Conservation (phyloP, 2,113 vertebrate species). For the Dipodomys merriami region DNA sequence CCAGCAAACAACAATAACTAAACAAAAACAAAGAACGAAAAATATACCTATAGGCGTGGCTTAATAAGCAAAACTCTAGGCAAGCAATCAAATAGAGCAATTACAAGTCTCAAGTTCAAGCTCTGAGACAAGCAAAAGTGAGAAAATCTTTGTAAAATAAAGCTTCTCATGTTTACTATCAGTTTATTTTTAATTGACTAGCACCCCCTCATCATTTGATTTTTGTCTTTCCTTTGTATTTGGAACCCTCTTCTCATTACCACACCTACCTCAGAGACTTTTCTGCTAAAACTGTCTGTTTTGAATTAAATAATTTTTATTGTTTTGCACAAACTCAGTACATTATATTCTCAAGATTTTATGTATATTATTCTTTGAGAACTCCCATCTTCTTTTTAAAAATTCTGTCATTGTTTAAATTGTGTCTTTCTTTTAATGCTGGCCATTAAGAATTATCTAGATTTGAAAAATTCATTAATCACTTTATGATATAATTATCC, state of each 20-base stretch:
- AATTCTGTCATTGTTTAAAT: background rate
- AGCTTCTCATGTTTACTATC: too few species aligned
- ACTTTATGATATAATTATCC: background rate
- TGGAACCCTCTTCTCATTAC: background rate
- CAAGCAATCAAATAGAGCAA: too few species aligned
- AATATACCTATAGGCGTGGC: too few species aligned
- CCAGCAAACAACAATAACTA: too few species aligned
- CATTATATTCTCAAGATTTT: background rate
- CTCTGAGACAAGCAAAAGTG: too few species aligned
- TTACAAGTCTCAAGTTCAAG: too few species aligned
- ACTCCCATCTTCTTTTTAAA: background rate
- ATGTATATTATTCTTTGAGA: background rate
- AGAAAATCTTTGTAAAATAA: too few species aligned
- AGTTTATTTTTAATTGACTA: too few species aligned
- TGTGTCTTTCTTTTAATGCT: background rate
- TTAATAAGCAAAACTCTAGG: too few species aligned
- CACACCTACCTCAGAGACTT: background rate
- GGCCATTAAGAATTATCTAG: too few species aligned
- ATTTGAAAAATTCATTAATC: background rate
- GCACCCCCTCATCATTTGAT: background rate
- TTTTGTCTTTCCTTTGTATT: background rate
- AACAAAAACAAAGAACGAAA: too few species aligned
- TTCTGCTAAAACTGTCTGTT: background rate
- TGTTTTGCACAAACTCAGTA: background rate
- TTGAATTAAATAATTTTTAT: background rate